phyloP scores from a whole-genome alignment of 1,140 invertebrate species.

The Zophobas morio region DNA sequence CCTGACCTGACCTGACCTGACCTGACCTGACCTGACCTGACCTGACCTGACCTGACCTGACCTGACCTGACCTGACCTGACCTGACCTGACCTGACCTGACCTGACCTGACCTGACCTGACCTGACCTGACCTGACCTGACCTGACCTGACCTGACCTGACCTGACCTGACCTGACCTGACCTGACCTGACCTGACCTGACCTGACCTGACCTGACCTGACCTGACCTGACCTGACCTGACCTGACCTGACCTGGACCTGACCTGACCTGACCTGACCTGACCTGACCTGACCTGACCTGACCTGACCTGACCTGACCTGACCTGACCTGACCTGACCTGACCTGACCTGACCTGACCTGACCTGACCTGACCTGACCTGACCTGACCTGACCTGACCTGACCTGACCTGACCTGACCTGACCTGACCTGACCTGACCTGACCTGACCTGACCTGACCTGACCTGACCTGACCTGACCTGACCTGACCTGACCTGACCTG shows the following conservation, averaged over 20 bases:
- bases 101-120: no score
- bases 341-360: slow-evolving; percentile 56
- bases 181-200: slow-evolving; percentile 46
- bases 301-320: slow-evolving; percentile 57
- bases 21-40: no score
- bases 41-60: no score
- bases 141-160: slow-evolving; percentile 49
- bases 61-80: no score
- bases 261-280: slow-evolving; percentile 46
- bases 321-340: slow-evolving; percentile 55
- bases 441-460: slow-evolving; percentile 60
- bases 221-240: slow-evolving; percentile 46
- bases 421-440: slow-evolving; percentile 60
- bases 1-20: no score
- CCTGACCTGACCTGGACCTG: no score
- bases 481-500: slow-evolving; percentile 52
- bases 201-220: slow-evolving; percentile 49
- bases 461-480: slow-evolving; percentile 55
- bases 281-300: slow-evolving; percentile 47
- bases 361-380: slow-evolving; percentile 53
- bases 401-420: slow-evolving; percentile 61
- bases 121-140: slow-evolving; percentile 48
- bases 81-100: no score
- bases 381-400: slow-evolving; percentile 60
- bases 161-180: slow-evolving; percentile 45